Base-by-base conservation (phyloP, 2,797 vertebrate species). In the Okamejei kenojei region DNA sequence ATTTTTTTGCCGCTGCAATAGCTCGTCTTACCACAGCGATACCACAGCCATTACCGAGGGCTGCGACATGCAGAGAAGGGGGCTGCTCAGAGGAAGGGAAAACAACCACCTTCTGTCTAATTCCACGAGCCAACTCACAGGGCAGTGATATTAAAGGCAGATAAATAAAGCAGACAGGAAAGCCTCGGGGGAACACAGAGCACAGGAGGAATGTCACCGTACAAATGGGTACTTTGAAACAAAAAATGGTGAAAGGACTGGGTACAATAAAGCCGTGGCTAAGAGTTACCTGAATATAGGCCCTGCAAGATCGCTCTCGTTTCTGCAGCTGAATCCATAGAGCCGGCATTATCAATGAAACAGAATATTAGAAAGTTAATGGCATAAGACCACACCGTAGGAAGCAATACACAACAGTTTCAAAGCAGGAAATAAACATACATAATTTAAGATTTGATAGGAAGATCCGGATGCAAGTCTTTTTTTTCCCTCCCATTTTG, bases 271-370 rank as follows among this genome's bases (percentile, higher is more conserved):
- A 92, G 11, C 90, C 26, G n/a, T 74, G 71, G 38, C 94, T 96
- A 95, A 96, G 97, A 21, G 5, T 97, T 99, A 99, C 99, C 99
- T 99, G 98, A 95, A 99, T 98, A 96, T 99, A 99, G 96, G 98
- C 98, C 95, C 99, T 98, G 97, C 99, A 99, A 94, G 98, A 99
- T 94, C 98, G 98, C 95, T 99, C 99, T 96, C 99, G 97, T 97
- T 99, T 99, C 98, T 99, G 99, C 96, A 99, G 98, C 99, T 99
- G 98, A 96, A 97, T 97, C 97, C 95, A 96, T 95, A 95, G 95
- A 96, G 95, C 96, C 94, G 96, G 95, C 96, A 95, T 92, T 76
- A 92, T 35, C 38, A 95, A 96, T 96, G 95, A 96, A 97, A 96
- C 94, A 35, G 95, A 95, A 97, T 73, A 86, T 95, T 96, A 95